Evolutionary conservation across 2,113 vertebrate species (phyloP), one percentile per base, ranked within the genome.

Genomic region (Laterallus jamaicensis): DNA sequence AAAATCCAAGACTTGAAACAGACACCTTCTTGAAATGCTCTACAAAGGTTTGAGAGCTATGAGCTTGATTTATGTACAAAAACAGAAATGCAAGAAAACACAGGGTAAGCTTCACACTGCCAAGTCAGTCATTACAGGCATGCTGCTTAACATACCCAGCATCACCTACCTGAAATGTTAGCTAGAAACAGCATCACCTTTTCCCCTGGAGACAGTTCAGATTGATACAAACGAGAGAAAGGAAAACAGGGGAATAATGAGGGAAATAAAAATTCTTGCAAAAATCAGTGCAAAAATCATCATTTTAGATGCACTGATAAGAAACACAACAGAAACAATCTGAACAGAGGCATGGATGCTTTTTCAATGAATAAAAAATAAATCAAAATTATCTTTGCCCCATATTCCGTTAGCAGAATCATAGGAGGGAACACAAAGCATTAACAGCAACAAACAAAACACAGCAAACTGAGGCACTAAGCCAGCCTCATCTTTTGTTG

Each of bases 31-130:
- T 82, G 82, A 95, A 95, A 95, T 20, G 11, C 28, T 88, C 29
- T 67, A 67, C 39, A 56, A 81, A 85, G 29, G 22, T 58, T 92
- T 47, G 54, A 60, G 78, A 92, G 39, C 77, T 78, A 52, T 26
- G 86, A 92, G 77, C 55, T 85, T 69, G 84, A 93, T 94, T 95
- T 94, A 77, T 91, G 40, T 37, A 67, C 11, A 18, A 64, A 76
- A 87, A 94, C 29, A 93, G 67, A 94, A 94, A 87, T 25, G 90
- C 40, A 86, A 95, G 90, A 63, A 86, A 80, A 82, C 59, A 78
- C 59, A 75, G 20, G 31, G 42, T 63, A 90, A 55, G 69, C 44
- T 92, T 88, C 75, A 7, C 5, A 75, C 58, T 71, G 82, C 86
- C 40, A 76, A 68, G 42, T 70, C 74, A 83, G 73, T 83, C 86